Conservation (phyloP, 2,797 vertebrate genomes). For the Pipistrellus kuhlii region DNA sequence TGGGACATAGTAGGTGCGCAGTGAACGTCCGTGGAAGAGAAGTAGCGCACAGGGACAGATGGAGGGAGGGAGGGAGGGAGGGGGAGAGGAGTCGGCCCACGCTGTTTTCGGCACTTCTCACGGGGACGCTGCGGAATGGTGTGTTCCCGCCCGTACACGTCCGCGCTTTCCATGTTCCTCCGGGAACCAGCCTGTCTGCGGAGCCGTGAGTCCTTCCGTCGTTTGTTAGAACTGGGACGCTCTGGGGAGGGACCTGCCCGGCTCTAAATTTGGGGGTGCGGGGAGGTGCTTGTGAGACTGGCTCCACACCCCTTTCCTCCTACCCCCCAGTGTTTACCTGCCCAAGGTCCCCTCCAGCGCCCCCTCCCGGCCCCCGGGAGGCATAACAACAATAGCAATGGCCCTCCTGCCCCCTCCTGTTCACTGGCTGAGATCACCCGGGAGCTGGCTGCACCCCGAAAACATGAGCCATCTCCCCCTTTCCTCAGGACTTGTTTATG, state of each 20-base stretch:
- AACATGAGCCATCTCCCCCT: not conserved
- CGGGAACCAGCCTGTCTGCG: not conserved
- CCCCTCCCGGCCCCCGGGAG: not conserved
- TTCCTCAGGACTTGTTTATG: not conserved
- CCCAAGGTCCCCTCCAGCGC: not conserved
- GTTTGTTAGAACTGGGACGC: not conserved
- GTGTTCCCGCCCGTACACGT: not conserved
- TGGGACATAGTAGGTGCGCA: not conserved
- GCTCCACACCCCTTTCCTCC: not conserved
- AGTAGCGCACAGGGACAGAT: not conserved
- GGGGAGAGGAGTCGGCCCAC: not conserved
- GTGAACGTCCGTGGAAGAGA: not conserved
- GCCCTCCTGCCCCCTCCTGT: not conserved
- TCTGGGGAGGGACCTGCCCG: not conserved
- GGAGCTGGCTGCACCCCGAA: not conserved
- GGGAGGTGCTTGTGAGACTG: accelerated
- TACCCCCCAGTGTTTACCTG: too few relatives aligned
- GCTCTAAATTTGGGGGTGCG: not conserved
- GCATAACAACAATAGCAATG: accelerated
- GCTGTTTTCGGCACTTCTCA: not conserved
- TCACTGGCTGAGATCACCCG: not conserved
- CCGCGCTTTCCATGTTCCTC: not conserved
- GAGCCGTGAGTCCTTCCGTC: not conserved
- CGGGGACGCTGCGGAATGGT: not conserved
- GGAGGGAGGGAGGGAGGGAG: not conserved